phyloP scores from a whole-genome alignment of 2,888 invertebrate species.

The Copidosoma aretas region DNA sequence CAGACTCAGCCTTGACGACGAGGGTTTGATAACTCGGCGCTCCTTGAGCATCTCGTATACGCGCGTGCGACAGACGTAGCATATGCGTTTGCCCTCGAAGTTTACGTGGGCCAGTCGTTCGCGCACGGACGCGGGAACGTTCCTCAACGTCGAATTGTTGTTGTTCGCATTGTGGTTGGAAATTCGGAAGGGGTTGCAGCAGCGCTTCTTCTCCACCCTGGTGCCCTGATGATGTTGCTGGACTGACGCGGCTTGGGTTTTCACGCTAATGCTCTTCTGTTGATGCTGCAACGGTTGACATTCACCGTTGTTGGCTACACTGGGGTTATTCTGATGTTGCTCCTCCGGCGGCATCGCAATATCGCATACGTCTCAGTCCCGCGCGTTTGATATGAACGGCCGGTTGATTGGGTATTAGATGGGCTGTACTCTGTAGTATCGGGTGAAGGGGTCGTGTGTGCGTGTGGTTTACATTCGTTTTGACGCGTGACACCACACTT shows the following conservation, averaged over 20 bases:
- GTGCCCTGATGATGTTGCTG: not conserved
- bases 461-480: too few relatives aligned
- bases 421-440: too few relatives aligned
- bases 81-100: slow-evolving; percentile 21
- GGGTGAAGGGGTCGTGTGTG: too few relatives aligned
- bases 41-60: slow-evolving; percentile 34
- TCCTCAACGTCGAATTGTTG: not conserved
- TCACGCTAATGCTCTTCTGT: not conserved
- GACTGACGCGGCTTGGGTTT: not conserved
- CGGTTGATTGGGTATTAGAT: too few relatives aligned
- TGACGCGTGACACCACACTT: too few relatives aligned
- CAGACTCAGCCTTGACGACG: not conserved
- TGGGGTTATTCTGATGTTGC: too few relatives aligned
- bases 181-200: slow-evolving; percentile 36
- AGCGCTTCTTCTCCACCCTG: not conserved
- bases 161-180: slow-evolving; percentile 9
- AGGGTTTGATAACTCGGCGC: slow-evolving; percentile 26
- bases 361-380: too few relatives aligned
- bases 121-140: slow-evolving; percentile 23
- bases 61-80: slow-evolving; percentile 21
- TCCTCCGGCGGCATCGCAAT: too few relatives aligned
- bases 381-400: too few relatives aligned
- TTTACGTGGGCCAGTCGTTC: slow-evolving; percentile 31
- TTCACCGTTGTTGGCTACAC: too few relatives aligned
- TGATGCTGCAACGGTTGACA: not conserved